Evolutionary conservation across 2,888 invertebrate genomes (phyloP).

Genomic region (Drosophila anomelani): DNA sequence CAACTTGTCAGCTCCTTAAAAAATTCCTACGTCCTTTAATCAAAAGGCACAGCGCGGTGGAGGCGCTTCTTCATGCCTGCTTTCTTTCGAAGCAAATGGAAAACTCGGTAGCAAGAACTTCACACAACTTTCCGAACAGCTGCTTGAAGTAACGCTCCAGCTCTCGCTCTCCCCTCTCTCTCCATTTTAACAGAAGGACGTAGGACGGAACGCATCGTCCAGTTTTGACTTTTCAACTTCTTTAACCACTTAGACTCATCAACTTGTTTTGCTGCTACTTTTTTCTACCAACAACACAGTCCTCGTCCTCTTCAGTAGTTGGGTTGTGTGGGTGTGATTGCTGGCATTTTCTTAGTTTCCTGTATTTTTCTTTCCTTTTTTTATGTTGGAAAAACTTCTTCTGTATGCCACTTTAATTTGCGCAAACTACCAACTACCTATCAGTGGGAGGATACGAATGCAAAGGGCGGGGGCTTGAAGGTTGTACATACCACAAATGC

Average conservation of each 20-base stretch:
- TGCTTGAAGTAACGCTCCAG: slow-evolving; percentile 51
- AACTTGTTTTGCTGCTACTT: slow-evolving; percentile 70
- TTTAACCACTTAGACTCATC: slow-evolving; percentile 78
- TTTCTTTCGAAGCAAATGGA: slow-evolving; percentile 47
- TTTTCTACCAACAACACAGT: slow-evolving; percentile 22
- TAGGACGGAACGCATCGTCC: slow-evolving; percentile 47
- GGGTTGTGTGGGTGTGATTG: slow-evolving; percentile 33
- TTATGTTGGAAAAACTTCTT: slow-evolving; percentile 53
- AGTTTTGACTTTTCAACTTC: slow-evolving; percentile 75
- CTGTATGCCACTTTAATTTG: slow-evolving; percentile 70
- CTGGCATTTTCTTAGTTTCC: slow-evolving; percentile 47
- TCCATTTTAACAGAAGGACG: neutral
- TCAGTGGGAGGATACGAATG: slow-evolving; percentile 7
- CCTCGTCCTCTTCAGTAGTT: slow-evolving; percentile 6
- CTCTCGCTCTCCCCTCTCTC: slow-evolving; percentile 1
- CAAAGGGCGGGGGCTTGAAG: neutral
- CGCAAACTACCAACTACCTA: slow-evolving; percentile 38
- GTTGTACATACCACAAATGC: neutral
- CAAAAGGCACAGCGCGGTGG: slow-evolving; percentile 32
- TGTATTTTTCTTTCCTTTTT: slow-evolving; percentile 10
- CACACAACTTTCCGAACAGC: slow-evolving; percentile 68
- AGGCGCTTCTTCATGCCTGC: slow-evolving; percentile 22
- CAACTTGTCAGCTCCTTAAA: slow-evolving; percentile 38
- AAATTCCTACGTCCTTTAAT: slow-evolving; percentile 39
- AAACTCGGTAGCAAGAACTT: slow-evolving; percentile 48